phyloP scores from a whole-genome alignment of 2,113 vertebrate genomes.

The Caranx melampygus region DNA sequence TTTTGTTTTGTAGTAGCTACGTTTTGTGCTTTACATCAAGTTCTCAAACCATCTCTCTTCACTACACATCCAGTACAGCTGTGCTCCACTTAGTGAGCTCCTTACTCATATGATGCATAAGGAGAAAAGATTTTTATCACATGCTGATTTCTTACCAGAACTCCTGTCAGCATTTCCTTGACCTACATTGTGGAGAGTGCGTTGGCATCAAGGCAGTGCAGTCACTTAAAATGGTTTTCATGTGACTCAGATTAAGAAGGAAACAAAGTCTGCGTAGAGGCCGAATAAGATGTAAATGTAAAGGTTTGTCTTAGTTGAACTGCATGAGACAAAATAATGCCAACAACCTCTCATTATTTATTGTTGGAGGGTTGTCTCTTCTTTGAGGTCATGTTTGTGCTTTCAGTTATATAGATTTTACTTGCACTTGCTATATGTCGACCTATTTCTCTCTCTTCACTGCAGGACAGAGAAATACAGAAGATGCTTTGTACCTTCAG shows the following conservation, averaged over 20 bases:
- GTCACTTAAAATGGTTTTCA: neutral
- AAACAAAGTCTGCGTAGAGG: neutral
- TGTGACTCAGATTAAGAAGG: neutral
- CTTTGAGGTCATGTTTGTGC: neutral
- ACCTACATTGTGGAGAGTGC: slow-evolving; percentile 68
- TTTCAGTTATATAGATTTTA: no score
- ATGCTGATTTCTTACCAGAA: slow-evolving; percentile 67
- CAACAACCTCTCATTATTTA: neutral
- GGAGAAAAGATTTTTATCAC: slow-evolving; percentile 53
- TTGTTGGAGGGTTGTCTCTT: neutral
- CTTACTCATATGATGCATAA: slow-evolving; percentile 5
- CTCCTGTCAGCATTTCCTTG: slow-evolving; percentile 64
- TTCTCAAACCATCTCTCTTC: neutral
- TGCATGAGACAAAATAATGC: neutral
- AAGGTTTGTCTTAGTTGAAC: neutral
- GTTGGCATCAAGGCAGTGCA: slow-evolving; percentile 23
- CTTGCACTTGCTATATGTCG: no score
- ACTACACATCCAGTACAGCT: neutral
- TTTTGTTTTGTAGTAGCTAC: no score
- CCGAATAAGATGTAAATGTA: neutral
- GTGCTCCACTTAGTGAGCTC: slow-evolving; percentile 16
- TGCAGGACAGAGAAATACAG: no score
- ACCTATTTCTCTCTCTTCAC: no score
- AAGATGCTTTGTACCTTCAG: no score
- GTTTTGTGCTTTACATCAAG: neutral